Percentiles rank a stretch among this genome's conserved stretches.
Conservation (phyloP, 2,113 vertebrate species). For the Takifugu bimaculatus region DNA sequence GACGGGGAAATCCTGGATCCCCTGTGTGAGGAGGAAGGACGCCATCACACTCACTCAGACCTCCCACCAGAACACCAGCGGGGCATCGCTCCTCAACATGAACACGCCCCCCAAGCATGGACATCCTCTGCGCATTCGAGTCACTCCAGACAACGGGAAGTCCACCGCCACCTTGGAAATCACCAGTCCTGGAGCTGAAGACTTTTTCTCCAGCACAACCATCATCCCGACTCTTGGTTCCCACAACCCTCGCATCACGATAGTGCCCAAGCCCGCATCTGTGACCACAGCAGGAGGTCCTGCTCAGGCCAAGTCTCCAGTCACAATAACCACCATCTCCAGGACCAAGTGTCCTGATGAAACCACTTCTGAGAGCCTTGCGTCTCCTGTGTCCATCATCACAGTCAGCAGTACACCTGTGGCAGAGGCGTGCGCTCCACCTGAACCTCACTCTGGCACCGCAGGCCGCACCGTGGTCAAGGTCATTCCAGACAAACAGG, state of each 20-base stretch:
- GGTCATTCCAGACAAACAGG: conserved; percentile 84
- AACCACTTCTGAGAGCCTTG: conserved; percentile 60
- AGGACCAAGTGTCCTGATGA: conserved; percentile 81
- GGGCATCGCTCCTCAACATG: conserved; percentile 61
- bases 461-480: conserved; percentile 83
- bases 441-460: conserved; percentile 76
- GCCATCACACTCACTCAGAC: conserved; percentile 50
- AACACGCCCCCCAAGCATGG: conserved; percentile 83
- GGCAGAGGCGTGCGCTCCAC: conserved; percentile 68
- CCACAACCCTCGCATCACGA: conserved; percentile 92
- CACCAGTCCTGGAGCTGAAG: conserved; percentile 85
- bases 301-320: conserved; percentile 83
- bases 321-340: conserved; percentile 91
- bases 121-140: conserved; percentile 89
- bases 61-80: conserved; percentile 67
- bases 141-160: conserved; percentile 86
- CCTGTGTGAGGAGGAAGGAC: conserved; percentile 90
- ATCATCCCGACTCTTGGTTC: conserved; percentile 91
- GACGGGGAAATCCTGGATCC: conserved; percentile 83
- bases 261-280: conserved; percentile 83
- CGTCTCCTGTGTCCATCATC: conserved; percentile 88
- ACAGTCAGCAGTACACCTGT: conserved; percentile 84
- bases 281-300: conserved; percentile 59
- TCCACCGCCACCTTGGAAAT: conserved; percentile 94
- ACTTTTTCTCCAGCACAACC: conserved; percentile 93